phyloP scores from a whole-genome alignment of 1,140 invertebrate species.

The Philopotamus ludificatus region DNA sequence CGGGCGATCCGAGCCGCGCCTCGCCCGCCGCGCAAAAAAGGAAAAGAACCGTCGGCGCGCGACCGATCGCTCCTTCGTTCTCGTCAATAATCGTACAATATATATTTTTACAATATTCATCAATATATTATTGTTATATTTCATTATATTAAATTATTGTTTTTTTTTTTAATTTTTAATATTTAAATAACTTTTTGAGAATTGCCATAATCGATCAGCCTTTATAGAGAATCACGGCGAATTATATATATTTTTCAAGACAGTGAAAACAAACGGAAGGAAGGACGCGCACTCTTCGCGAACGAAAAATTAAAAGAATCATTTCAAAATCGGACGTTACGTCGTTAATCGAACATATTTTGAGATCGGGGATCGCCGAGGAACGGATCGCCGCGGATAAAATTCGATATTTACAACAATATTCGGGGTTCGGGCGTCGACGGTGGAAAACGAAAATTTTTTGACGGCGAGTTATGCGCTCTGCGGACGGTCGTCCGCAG shows the following conservation, averaged over 20 bases:
- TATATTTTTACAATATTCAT: conserved; percentile 41
- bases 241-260: conserved; percentile 33
- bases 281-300: conserved; percentile 12
- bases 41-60: conserved; percentile 8
- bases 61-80: conserved; percentile 24
- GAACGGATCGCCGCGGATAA: conserved; percentile 5
- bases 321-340: not conserved
- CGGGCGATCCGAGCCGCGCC: conserved; percentile 4
- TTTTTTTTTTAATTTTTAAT: conserved; percentile 32
- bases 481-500: too few species aligned
- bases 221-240: conserved; percentile 42
- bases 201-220: conserved; percentile 42
- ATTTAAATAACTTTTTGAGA: conserved; percentile 39
- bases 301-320: conserved; percentile 8
- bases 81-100: conserved; percentile 11
- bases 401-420: conserved; percentile 9
- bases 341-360: not conserved
- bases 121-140: conserved; percentile 43
- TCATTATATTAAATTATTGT: conserved; percentile 42
- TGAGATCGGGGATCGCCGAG: not conserved
- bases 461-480: too few species aligned
- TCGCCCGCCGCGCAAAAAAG: conserved; percentile 23
- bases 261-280: conserved; percentile 16
- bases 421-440: too few species aligned
- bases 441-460: too few species aligned